Evolutionary conservation across 2,113 vertebrate species (phyloP), one percentile per base, ranked within the genome.

Genomic region (Chloebia gouldiae): DNA sequence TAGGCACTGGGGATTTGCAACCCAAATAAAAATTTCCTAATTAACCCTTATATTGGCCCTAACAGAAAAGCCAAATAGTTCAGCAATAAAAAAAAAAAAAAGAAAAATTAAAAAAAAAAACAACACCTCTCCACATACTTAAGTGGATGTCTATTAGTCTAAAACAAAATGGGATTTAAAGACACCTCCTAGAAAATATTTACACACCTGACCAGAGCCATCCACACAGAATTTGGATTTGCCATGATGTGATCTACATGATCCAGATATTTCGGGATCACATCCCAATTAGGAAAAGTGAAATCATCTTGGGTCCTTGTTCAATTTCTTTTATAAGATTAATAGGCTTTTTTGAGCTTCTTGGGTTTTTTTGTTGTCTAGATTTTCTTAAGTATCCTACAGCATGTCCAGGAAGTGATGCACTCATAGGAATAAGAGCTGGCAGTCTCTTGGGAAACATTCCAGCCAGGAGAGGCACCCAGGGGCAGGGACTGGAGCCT

Each of bases 11-110:
- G 95, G 93, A 97, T 97, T 97, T 96, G 92, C 96, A 96, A 97
- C 92, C 96, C 96, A 96, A 97, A 97, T 97, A 97, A 95, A 96
- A 95, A 97, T 97, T 97, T 94, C 95, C 96, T 96, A 96, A 97
- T 95, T 97, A 97, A 97, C 97, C 96, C 93, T 95, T 96, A 93
- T 90, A 86, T 91, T 97, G 91, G 88, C 93, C 96, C 90, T 95
- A 96, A 81, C 88, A 96, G 77, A 92, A 54, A 86, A 95, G 93
- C 86, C 91, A 96, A 91, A 92, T 88, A 95, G 90, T 96, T 96
- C 87, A 95, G 70, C 59, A 90, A 81, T 88, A 6, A 78, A 90
- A 90, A 79, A 73, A 65, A 64, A 78, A 57, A 13, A 44, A 70
- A 59, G 47, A 69, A 57, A 57, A 57, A 35, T 11, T 57, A 10